Conservation (phyloP, 2,113 vertebrate species). For the Suncus etruscus region DNA sequence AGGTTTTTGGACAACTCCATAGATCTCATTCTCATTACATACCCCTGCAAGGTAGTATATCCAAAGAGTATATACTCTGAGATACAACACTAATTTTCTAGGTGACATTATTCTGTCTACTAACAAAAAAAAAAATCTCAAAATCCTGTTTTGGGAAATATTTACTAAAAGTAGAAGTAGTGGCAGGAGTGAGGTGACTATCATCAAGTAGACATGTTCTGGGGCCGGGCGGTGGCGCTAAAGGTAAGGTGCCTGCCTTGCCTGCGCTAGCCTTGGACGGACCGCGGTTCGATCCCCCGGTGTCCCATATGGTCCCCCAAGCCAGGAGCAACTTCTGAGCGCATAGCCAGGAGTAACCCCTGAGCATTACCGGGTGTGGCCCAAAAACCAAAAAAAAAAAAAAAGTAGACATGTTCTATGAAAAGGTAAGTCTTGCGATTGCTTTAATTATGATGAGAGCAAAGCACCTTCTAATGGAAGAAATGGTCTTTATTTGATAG, state of each 20-base stretch:
- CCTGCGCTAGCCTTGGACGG: too few species aligned
- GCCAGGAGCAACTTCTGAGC: too few species aligned
- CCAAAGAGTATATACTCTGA: not conserved
- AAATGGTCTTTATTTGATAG: conserved; percentile 2
- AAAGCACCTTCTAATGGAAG: not conserved
- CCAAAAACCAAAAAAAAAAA: too few species aligned
- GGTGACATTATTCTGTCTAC: not conserved
- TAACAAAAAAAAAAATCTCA: not conserved
- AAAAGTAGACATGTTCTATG: not conserved
- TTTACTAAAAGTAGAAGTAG: conserved; percentile 1
- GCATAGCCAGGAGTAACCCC: too few species aligned
- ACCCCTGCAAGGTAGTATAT: not conserved
- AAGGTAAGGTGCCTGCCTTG: too few species aligned
- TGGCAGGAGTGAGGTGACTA: too few species aligned
- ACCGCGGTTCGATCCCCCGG: too few species aligned
- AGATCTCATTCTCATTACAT: not conserved
- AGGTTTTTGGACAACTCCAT: not conserved
- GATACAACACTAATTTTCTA: not conserved
- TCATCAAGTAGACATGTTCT: not conserved
- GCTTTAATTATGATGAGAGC: not conserved
- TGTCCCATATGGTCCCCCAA: too few species aligned
- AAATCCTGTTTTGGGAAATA: not conserved
- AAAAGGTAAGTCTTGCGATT: not conserved
- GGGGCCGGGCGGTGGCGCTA: too few species aligned
- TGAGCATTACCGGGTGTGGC: too few species aligned